phyloP scores from a whole-genome alignment of 2,888 invertebrate genomes.

The Abscondita cerata region DNA sequence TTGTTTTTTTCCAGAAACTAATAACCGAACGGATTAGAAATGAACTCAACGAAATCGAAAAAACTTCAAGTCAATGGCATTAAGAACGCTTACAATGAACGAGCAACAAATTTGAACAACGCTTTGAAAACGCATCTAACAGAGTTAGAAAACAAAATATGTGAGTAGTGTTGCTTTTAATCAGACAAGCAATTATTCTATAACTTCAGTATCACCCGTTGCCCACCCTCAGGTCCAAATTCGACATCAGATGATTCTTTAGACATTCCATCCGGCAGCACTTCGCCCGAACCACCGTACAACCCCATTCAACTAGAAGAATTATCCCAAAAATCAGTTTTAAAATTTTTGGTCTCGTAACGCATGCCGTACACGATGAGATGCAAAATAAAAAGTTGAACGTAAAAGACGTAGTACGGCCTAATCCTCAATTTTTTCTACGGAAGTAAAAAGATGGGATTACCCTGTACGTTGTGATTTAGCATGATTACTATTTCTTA shows the following conservation, averaged over 20 bases:
- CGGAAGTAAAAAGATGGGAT: conserved; percentile 55
- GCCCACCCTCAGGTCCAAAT: conserved; percentile 28
- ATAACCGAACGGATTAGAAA: conserved; percentile 53
- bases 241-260: conserved; percentile 54
- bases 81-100: conserved; percentile 54
- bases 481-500: too few relatives aligned
- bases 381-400: conserved; percentile 62
- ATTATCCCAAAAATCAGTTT: conserved; percentile 56
- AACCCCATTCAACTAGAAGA: conserved; percentile 53
- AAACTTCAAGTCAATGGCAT: conserved; percentile 49
- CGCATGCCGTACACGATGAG: conserved; percentile 59
- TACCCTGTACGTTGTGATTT: conserved; percentile 12
- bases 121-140: conserved; percentile 52
- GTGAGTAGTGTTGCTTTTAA: too few relatives aligned
- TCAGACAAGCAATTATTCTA: too few relatives aligned
- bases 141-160: conserved; percentile 57
- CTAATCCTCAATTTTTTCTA: conserved; percentile 65
- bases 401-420: conserved; percentile 64
- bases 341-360: conserved; percentile 60
- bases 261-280: conserved; percentile 46
- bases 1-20: conserved; percentile 50
- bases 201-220: conserved; percentile 25
- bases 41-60: conserved; percentile 53
- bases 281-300: conserved; percentile 49
- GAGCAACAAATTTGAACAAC: conserved; percentile 51